phyloP scores from a whole-genome alignment of 1,140 invertebrate species.

The Musca vetustissima region DNA sequence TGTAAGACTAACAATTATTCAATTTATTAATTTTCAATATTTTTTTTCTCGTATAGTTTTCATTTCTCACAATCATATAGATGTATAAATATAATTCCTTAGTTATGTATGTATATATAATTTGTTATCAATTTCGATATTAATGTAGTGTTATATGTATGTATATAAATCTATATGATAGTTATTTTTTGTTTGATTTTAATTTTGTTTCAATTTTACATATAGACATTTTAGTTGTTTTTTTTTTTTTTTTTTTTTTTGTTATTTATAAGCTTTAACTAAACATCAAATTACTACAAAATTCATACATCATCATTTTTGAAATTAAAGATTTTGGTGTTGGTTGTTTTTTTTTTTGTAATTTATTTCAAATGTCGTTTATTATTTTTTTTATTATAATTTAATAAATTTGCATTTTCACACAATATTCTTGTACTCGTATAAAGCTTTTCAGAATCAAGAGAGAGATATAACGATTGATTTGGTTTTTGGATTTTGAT shows the following conservation, averaged over 20 bases:
- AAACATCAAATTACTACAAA: slow-evolving; percentile 21
- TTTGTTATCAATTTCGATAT: neutral
- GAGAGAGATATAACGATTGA: no score
- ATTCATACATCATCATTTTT: slow-evolving; percentile 16
- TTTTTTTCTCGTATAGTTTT: neutral
- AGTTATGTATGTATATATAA: neutral
- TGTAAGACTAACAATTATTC: no score
- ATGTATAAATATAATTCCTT: neutral
- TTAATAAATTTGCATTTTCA: slow-evolving; percentile 1
- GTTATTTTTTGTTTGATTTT: slow-evolving; percentile 6
- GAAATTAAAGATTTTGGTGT: neutral
- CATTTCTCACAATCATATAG: neutral
- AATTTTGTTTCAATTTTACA: no score
- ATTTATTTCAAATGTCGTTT: slow-evolving; percentile 8
- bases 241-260: neutral
- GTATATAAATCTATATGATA: no score
- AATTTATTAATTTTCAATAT: no score
- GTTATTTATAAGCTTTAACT: slow-evolving; percentile 23
- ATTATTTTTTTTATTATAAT: no score
- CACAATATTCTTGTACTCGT: neutral
- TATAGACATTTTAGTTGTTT: no score
- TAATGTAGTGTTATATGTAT: neutral
- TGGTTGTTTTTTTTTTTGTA: no score
- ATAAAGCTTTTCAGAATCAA: no score
- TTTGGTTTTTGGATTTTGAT: no score